Percentiles rank a stretch among this genome's conserved stretches.
These are phyloP conservation scores for Euglossa dilemma DNA, from an alignment of 1,140 invertebrate species.

Conservation along the genomic window DNA sequence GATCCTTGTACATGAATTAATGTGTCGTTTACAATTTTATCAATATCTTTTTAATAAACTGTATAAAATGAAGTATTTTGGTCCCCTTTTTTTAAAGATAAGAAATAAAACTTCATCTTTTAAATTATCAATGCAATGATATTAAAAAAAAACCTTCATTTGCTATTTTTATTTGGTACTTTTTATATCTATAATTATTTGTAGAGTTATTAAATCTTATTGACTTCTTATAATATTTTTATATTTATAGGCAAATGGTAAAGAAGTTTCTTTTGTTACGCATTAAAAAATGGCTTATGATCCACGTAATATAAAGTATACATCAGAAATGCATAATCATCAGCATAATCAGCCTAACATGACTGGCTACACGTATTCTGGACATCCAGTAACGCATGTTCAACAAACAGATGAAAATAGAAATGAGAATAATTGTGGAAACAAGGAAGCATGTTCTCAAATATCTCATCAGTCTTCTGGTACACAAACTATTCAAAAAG, in stretches of 20 bases:
- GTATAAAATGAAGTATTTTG: neutral
- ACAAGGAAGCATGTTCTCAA: slow-evolving; percentile 74
- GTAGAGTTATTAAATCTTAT: neutral
- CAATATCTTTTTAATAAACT: neutral
- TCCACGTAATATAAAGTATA: slow-evolving; percentile 73
- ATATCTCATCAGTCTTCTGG: slow-evolving; percentile 74
- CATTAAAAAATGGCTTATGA: slow-evolving; percentile 74
- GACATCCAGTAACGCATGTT: slow-evolving; percentile 55
- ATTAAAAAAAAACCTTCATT: neutral
- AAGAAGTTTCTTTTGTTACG: neutral
- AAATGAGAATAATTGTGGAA: slow-evolving; percentile 77
- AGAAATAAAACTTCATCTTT: neutral
- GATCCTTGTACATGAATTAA: neutral
- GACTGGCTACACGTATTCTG: slow-evolving; percentile 70
- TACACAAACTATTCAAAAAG: slow-evolving; percentile 79
- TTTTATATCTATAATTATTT: neutral
- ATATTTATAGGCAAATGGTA: slow-evolving; percentile 13
- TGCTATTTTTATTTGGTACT: no score
- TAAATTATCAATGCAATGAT: neutral
- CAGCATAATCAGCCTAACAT: slow-evolving; percentile 66
- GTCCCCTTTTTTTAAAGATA: neutral
- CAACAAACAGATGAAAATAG: slow-evolving; percentile 79
- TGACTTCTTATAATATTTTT: neutral
- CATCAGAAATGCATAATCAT: slow-evolving; percentile 65
- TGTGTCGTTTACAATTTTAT: neutral